Conservation (phyloP, 1,140 invertebrate genomes). For the Brachionus paranguensis region DNA sequence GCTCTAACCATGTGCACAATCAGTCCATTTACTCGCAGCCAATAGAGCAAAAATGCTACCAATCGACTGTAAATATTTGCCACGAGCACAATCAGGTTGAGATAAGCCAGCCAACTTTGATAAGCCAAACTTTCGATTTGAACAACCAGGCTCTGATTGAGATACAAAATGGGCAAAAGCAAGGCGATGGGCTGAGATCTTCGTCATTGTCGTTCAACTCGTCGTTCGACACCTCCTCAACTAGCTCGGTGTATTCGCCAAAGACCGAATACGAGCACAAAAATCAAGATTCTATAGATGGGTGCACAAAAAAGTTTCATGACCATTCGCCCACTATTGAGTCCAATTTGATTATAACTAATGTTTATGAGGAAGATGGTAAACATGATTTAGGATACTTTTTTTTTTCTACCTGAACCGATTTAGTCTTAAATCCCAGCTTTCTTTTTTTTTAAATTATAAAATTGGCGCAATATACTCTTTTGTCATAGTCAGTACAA, state of each 20-base stretch:
- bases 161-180: background rate
- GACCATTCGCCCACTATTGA: slow-evolving; percentile 2
- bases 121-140: slow-evolving; percentile 21
- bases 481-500: no score
- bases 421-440: background rate
- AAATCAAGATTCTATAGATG: background rate
- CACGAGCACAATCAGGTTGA: background rate
- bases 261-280: background rate
- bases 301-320: background rate
- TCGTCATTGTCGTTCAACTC: background rate
- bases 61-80: background rate
- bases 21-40: slow-evolving; percentile 9
- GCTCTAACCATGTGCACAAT: background rate
- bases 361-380: slow-evolving; percentile 35
- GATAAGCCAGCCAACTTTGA: slow-evolving; percentile 11
- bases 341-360: slow-evolving; percentile 18
- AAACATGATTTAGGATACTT: background rate
- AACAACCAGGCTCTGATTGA: slow-evolving; percentile 13
- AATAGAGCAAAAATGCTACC: background rate
- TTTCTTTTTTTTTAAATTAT: background rate
- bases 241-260: background rate
- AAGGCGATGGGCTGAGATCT: background rate
- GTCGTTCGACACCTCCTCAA: background rate
- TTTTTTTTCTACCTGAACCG: background rate
- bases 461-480: background rate